These are phyloP conservation scores for Pseudopleuronectes americanus DNA, from an alignment of 2,797 vertebrate species.

Conservation along the genomic window DNA sequence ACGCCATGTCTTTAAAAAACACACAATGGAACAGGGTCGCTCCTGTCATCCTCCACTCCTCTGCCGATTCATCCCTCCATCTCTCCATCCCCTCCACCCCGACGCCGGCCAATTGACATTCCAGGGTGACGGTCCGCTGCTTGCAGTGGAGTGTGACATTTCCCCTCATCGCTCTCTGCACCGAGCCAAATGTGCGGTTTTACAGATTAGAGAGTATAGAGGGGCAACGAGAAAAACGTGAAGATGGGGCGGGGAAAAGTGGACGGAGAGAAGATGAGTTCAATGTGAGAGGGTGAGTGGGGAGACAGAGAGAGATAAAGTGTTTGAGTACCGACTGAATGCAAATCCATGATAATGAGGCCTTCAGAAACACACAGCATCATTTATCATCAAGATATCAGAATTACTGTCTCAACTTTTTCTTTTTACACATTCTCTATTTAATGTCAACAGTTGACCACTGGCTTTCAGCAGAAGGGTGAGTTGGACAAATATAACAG, in stretches of 20 bases:
- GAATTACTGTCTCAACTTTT: constrained; percentile 27
- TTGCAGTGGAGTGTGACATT: constrained; percentile 66
- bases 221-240: constrained; percentile 44
- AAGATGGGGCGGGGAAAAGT: constrained; percentile 7
- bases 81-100: constrained; percentile 32
- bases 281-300: constrained; percentile 37
- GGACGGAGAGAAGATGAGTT: constrained; percentile 15
- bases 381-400: constrained; percentile 44
- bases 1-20: constrained; percentile 81
- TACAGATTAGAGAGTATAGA: constrained; percentile 65
- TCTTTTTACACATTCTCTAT: constrained; percentile 39
- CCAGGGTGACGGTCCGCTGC: constrained; percentile 56
- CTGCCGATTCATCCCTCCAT: constrained; percentile 53
- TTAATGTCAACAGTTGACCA: constrained; percentile 20
- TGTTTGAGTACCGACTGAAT: constrained; percentile 40
- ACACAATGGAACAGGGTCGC: constrained; percentile 75
- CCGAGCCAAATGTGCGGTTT: constrained; percentile 60
- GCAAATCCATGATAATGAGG: constrained; percentile 61
- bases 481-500: constrained; percentile 30
- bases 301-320: constrained; percentile 1
- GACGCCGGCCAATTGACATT: constrained; percentile 69
- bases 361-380: constrained; percentile 47
- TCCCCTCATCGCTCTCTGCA: constrained; percentile 49
- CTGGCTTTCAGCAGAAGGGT: constrained; percentile 22
- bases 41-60: constrained; percentile 59